phyloP scores from a whole-genome alignment of 2,797 vertebrate species.

The Pristis pectinata region DNA sequence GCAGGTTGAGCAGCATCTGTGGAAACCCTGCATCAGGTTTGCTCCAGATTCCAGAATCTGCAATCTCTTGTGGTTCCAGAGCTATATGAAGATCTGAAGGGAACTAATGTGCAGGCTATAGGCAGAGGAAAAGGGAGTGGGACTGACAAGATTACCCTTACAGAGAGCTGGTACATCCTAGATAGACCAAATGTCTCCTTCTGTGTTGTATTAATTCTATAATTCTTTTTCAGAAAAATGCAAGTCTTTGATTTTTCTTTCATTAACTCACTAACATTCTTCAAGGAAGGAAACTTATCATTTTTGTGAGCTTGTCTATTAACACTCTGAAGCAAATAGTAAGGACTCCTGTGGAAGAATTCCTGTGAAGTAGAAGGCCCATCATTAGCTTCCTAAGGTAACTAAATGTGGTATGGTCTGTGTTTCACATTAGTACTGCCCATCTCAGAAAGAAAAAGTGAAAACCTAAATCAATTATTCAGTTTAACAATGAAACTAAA shows the following conservation, averaged over 20 bases:
- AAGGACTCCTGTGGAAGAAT: not conserved
- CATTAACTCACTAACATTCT: not conserved
- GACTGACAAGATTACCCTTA: too few relatives aligned
- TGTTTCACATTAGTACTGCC: not conserved
- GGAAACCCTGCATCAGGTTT: too few relatives aligned
- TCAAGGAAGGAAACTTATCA: not conserved
- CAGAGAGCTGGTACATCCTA: too few relatives aligned
- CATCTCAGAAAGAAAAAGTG: not conserved
- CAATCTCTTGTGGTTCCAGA: too few relatives aligned
- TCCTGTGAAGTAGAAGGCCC: not conserved
- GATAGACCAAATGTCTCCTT: too few relatives aligned
- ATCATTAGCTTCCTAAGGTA: not conserved
- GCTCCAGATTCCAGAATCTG: too few relatives aligned
- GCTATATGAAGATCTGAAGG: too few relatives aligned
- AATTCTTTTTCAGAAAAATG: not conserved
- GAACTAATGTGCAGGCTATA: too few relatives aligned
- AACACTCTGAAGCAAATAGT: not conserved
- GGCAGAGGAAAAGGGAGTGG: too few relatives aligned
- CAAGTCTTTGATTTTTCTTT: not conserved
- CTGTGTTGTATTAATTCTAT: too few relatives aligned
- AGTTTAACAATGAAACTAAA: not conserved
- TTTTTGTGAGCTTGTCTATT: not conserved
- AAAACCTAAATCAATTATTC: not conserved
- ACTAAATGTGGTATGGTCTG: not conserved
- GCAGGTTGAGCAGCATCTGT: too few relatives aligned